Percentiles rank a stretch among this genome's conserved stretches.
Conservation (phyloP, 2,113 vertebrate genomes). For the Tragelaphus scriptus region DNA sequence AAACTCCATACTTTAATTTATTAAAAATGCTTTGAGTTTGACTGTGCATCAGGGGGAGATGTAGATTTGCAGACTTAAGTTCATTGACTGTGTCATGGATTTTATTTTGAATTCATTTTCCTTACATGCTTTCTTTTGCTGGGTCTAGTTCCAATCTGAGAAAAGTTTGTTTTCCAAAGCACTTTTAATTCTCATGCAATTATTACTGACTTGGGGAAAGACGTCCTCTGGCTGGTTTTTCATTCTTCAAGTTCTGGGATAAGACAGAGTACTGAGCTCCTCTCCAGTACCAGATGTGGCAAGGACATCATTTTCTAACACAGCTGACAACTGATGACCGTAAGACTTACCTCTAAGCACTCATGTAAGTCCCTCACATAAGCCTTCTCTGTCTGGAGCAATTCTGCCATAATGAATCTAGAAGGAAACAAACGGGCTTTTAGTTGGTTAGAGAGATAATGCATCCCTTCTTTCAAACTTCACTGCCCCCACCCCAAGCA, state of each 20-base stretch:
- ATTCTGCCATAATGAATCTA: constrained; percentile 98
- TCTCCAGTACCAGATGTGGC: not conserved
- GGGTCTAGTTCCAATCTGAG: not conserved
- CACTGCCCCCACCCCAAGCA: not conserved
- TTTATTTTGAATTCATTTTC: constrained; percentile 11
- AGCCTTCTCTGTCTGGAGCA: constrained; percentile 97
- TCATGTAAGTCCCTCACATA: constrained; percentile 97
- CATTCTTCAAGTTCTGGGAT: not conserved
- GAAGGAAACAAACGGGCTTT: constrained; percentile 26
- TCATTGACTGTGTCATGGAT: not conserved
- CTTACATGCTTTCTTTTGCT: not conserved
- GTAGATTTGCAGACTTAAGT: not conserved
- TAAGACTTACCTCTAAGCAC: constrained; percentile 91
- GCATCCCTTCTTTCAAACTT: not conserved
- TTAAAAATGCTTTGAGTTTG: not conserved
- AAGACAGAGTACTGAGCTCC: not conserved
- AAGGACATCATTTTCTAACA: not conserved
- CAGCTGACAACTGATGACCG: not conserved
- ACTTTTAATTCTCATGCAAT: not conserved
- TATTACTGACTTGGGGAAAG: not conserved
- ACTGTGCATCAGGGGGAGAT: not conserved
- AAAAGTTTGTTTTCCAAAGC: constrained; percentile 42
- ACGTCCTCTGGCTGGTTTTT: not conserved
- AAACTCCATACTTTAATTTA: not conserved
- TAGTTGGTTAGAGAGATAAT: not conserved